Base-by-base conservation (phyloP, 2,888 invertebrate species). In the Lycophotia porphyrea region DNA sequence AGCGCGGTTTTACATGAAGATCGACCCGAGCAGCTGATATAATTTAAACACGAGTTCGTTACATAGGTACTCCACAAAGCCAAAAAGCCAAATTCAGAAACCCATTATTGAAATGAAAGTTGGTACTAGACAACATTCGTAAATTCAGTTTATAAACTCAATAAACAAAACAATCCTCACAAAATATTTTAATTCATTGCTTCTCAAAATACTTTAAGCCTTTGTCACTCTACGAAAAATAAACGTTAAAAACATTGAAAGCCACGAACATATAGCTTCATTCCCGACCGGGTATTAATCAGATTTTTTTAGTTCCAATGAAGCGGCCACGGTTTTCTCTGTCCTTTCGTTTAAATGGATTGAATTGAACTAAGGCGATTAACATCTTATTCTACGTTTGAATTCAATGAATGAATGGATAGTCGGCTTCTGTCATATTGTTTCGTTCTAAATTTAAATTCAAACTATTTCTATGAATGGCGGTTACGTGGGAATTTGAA, bases 301-400 rank as follows among this genome's bases (percentile, higher is more conserved):
- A 63, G 11, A 24, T 78, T 63, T 80, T 58, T 76, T 80, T 66
- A 80, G 21, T 69, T 81, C 15, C 5, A 31, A 52, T 31, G 24
- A 9, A 49, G 27, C n/a, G 44, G 65, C 68, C 39, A 71, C 31
- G 61, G 82, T 61, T 72, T 61, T 44, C 75, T 72, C 63, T 77
- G 76, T 71, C 39, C 42, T 44, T 67, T 71, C 77, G 49, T 64
- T 66, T 80, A 75, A 80, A 83, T 80, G 67, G 21, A 83, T 75
- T 71, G 70, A 84, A 82, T 85, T 71, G 34, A 77, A 68, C 64
- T 78, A 74, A 82, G 73, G 79, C 79, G 86, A 84, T 85, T 85
- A 78, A 78, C 84, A 85, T 85, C 75, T 85, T 82, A 73, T 85
- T 85, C 71, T 73, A 65, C 55, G 34, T 84, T 84, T 81, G 63